Evolutionary conservation across 2,113 vertebrate species (phyloP), one percentile per base, ranked within the genome.

Genomic region (Numida meleagris): DNA sequence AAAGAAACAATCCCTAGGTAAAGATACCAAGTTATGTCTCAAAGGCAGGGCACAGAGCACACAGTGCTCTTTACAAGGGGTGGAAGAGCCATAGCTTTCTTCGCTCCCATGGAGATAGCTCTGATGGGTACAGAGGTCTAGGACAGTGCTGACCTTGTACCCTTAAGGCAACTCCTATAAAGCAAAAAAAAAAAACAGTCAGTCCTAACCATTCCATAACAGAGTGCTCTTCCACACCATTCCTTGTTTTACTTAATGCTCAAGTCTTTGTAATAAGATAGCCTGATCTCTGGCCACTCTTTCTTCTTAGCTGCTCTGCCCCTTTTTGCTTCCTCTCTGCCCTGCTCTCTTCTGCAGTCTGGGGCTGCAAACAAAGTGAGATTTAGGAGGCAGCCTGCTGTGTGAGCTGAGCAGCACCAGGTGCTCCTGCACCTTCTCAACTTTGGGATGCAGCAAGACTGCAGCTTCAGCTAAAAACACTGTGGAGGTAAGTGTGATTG

Each of bases 261-360:
- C 14, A 19, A 9, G 2, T 59, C 16, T 29, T 33, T 31, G 14
- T 2, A 42, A 33, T 16, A 46, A 10, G 45, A 20, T 23, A 34
- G 70, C 7, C 20, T 34, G 4, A 45, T 48, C 6, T 2, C n/a
- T 25, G 50, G 3, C 25, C 33, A 14, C 23, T 36, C 17, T 15
- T 31, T 13, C 9, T 66, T 46, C 19, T 74, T 2, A 1, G 4
- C 55, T 48, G 5, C 14, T 27, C 14, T 18, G 6, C 23, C 43
- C n/a, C 33, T 16, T 79, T 79, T 75, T 68, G 19, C 29, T 50
- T 14, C 23, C 12, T 10, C 36, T 17, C 14, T 43, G 14, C 23
- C 34, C 27, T 18, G 1, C 14, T 57, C 21, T 27, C 8, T 82
- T 10, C 45, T 8, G 1, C 2, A 14, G 3, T 18, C 29, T 27